Conservation (phyloP, 92 coral and sea anemone genomes). For the Parazoanthus swiftii region DNA sequence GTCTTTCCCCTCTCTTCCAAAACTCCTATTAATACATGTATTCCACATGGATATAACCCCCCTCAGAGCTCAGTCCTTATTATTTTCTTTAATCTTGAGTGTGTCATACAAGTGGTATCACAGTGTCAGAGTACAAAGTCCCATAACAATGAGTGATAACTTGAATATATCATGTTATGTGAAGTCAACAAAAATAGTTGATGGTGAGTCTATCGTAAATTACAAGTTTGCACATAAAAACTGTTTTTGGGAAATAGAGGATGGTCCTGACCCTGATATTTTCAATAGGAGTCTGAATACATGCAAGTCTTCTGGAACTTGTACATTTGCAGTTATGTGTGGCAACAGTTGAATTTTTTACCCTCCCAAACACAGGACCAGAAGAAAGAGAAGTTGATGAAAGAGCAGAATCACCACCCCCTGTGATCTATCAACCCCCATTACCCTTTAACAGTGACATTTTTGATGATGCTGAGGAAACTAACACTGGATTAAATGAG, state of each 20-base stretch:
- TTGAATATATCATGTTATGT: no score
- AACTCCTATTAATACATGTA: no score
- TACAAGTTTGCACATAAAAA: no score
- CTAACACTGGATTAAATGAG: not conserved
- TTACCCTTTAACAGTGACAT: not conserved
- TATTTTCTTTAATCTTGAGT: no score
- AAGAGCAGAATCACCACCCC: constrained; percentile 8
- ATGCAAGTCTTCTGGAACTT: not conserved
- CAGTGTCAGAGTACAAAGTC: no score
- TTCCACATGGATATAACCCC: no score
- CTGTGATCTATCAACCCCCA: constrained; percentile 16
- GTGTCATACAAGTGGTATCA: no score
- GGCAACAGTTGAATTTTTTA: not conserved
- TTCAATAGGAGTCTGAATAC: not conserved
- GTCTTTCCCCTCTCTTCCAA: no score
- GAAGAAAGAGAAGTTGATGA: constrained; percentile 16
- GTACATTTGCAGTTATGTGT: not conserved
- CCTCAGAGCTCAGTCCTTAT: no score
- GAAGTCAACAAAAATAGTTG: no score
- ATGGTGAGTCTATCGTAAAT: no score
- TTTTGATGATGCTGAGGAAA: constrained; percentile 41
- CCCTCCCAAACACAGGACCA: constrained; percentile 12
- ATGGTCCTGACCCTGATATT: not conserved
- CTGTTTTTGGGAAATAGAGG: not conserved
- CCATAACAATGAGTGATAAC: no score